Base-by-base conservation (phyloP, 92 coral and sea anemone species). In the Parazoanthus atlanticus region DNA sequence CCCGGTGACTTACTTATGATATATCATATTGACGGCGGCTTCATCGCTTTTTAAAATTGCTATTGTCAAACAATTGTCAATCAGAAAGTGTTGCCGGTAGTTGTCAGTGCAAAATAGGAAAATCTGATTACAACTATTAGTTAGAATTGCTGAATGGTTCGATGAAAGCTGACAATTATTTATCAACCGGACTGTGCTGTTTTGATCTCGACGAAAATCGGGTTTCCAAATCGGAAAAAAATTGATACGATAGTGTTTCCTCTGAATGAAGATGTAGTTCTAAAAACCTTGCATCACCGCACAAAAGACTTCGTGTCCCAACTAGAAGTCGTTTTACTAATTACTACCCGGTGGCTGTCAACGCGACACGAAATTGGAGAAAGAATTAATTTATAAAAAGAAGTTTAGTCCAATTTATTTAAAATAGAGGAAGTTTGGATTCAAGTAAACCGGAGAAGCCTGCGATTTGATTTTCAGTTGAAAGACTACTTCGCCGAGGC, bases 61-160 rank as follows among this genome's bases (percentile, higher is more conserved):
- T 72, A 32, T 29, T 71, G 76, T 72, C 76, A 72, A 72, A 31
- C 76, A 72, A 72, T 25, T 32, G 76, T 72, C 76, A 30, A 72
- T 72, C 76, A 30, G 76, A 16, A 72, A 29, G 38, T 72, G 23
- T 72, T 12, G 19, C 40, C 76, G 38, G 34, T 72, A 72, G n/a
- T 31, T 72, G 76, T 26, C 19, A 2, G 76, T 7, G 19, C 8
- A 72, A 72, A 29, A 28, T 3, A 72, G 38, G 7, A 72, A 72
- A 72, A 29, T 32, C n/a, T 72, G 76, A 72, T 30, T 72, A 72
- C 21, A 29, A 6, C 34, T 32, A 72, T n/a, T 69, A 69, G 32
- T 29, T n/a, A 69, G 74, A n/a, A 69, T 69, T 29, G 32, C 32
- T 69, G 12, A 69, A n/a, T 69, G 40, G 76, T 17, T 32, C 40